Evolutionary conservation across 2,797 vertebrate species (phyloP).

Genomic region (Mareca penelope): DNA sequence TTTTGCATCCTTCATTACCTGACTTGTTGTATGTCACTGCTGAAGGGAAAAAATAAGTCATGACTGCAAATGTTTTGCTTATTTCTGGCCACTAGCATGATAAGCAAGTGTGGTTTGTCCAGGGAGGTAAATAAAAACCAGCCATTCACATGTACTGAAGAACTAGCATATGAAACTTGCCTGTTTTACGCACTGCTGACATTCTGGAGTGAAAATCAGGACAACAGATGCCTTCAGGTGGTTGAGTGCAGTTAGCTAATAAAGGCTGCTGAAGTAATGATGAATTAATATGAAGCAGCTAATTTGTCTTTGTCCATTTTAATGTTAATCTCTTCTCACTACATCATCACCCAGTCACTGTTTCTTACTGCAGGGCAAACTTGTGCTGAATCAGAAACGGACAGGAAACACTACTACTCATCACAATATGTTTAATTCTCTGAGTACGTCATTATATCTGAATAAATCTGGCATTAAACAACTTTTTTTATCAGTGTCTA

Average conservation of each 20-base stretch:
- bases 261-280: neutral
- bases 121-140: rapidly evolving
- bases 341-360: neutral
- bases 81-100: neutral
- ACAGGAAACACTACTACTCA: neutral
- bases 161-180: neutral
- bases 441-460: neutral
- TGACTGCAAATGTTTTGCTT: neutral
- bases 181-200: neutral
- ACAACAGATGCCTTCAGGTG: neutral
- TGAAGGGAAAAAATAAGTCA: neutral
- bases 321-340: neutral
- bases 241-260: neutral
- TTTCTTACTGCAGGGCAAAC: neutral
- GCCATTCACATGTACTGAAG: rapidly evolving
- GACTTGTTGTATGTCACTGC: neutral
- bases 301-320: slow-evolving; percentile 8
- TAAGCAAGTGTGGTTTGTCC: neutral
- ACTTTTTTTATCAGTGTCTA: neutral
- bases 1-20: neutral
- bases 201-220: neutral
- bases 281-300: neutral
- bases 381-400: neutral
- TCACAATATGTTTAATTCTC: neutral
- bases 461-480: neutral